Conservation (phyloP, 37 sponge, comb jelly and placozoan species). For the Bolinopsis microptera region DNA sequence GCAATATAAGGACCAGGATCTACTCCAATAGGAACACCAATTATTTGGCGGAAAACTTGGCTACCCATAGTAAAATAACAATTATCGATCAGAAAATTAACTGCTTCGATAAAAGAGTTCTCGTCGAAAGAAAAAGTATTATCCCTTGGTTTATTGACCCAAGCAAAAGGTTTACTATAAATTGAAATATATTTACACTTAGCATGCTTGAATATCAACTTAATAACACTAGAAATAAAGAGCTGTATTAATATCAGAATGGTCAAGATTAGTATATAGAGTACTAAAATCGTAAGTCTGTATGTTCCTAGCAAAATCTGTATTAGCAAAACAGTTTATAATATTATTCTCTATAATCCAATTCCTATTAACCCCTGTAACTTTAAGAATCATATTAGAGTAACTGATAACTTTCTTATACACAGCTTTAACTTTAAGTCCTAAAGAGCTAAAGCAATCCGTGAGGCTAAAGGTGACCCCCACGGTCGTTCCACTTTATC, state of each 20-base stretch:
- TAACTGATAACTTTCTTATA: too few species aligned
- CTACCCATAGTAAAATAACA: not conserved
- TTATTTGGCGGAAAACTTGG: not conserved
- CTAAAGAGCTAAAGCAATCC: too few species aligned
- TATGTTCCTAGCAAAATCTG: not conserved
- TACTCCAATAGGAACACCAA: not conserved
- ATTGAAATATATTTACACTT: not conserved
- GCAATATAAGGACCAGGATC: not conserved
- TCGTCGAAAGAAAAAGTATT: not conserved
- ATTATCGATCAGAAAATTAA: not conserved
- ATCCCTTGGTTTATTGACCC: not conserved
- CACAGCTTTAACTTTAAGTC: too few species aligned
- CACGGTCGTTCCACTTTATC: too few species aligned
- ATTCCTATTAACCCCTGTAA: too few species aligned
- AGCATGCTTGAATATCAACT: too few species aligned
- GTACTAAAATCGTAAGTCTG: not conserved
- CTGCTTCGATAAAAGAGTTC: not conserved
- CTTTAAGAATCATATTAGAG: too few species aligned
- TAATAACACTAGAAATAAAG: too few species aligned
- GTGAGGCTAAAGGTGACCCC: too few species aligned
- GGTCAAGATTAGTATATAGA: not conserved
- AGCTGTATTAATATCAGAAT: not conserved
- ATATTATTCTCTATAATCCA: too few species aligned
- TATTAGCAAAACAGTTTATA: too few species aligned
- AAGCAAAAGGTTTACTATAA: not conserved